A percentile compares a stretch with the other conserved stretches of the same genome.
phyloP scores from a whole-genome alignment of 2,113 vertebrate species.

The Euleptes europaea region DNA sequence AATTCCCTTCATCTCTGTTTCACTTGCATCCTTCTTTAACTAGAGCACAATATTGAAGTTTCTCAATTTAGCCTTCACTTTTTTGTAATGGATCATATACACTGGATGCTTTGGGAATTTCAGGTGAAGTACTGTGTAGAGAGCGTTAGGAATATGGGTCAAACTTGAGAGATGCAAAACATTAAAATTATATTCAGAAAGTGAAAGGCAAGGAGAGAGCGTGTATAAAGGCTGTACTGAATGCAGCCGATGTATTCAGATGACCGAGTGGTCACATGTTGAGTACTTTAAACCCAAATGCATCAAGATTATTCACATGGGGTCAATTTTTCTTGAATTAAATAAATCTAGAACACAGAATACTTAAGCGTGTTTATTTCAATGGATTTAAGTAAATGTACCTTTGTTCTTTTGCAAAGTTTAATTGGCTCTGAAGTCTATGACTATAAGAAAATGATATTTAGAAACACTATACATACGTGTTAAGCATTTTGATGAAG shows the following conservation, averaged over 20 bases:
- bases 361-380: neutral
- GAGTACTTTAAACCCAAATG: neutral
- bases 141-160: neutral
- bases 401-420: too few species aligned
- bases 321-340: neutral
- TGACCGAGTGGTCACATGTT: neutral
- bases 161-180: neutral
- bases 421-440: too few species aligned
- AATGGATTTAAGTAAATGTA: neutral
- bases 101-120: neutral
- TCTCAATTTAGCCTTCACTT: neutral
- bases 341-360: neutral
- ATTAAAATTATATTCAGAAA: neutral
- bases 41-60: neutral
- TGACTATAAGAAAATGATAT: too few species aligned
- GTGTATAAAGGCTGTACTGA: neutral
- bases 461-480: too few species aligned
- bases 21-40: constrained; percentile 36
- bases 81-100: neutral
- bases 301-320: neutral
- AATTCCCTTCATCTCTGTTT: constrained; percentile 30
- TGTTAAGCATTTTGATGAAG: too few species aligned
- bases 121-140: neutral
- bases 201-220: neutral
- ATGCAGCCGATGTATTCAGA: neutral